Conservation (phyloP, 2,888 invertebrate genomes). For the Mythimna impura region DNA sequence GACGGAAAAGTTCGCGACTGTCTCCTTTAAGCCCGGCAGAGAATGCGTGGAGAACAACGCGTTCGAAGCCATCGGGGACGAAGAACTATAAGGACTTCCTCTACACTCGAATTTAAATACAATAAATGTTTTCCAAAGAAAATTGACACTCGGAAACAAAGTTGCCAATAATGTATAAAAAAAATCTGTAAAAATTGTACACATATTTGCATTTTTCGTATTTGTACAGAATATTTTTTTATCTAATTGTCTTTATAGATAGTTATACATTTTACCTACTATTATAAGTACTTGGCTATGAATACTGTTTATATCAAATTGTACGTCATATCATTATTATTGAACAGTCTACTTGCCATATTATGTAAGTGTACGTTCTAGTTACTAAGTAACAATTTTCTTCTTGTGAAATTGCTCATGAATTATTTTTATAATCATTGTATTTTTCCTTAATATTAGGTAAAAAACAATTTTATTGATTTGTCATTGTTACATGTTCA, state of each 20-base stretch:
- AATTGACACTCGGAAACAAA: slow-evolving; percentile 66
- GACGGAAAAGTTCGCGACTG: slow-evolving; percentile 93
- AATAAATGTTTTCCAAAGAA: slow-evolving; percentile 78
- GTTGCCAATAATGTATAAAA: slow-evolving; percentile 79
- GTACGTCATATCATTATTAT: slow-evolving; percentile 66
- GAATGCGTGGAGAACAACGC: slow-evolving; percentile 97
- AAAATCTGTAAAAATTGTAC: slow-evolving; percentile 65
- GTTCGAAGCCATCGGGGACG: slow-evolving; percentile 98
- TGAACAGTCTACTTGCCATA: slow-evolving; percentile 66
- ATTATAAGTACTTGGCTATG: slow-evolving; percentile 66
- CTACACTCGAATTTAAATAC: slow-evolving; percentile 61
- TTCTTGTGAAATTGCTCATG: slow-evolving; percentile 52
- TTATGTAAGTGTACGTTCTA: slow-evolving; percentile 58
- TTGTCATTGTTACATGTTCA: slow-evolving; percentile 23
- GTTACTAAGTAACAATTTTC: slow-evolving; percentile 62
- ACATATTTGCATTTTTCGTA: slow-evolving; percentile 68
- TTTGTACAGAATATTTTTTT: slow-evolving; percentile 69
- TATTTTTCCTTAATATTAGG: slow-evolving; percentile 28
- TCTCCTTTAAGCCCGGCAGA: slow-evolving; percentile 92
- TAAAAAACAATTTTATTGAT: slow-evolving; percentile 23
- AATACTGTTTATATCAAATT: slow-evolving; percentile 59
- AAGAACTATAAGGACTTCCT: slow-evolving; percentile 92
- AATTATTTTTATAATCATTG: slow-evolving; percentile 38
- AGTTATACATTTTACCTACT: slow-evolving; percentile 52
- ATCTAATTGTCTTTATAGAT: slow-evolving; percentile 58